A percentile compares a stretch with the other conserved stretches of the same genome.
Conservation (phyloP, 2,888 invertebrate genomes). For the Amblyjoppa proteus region DNA sequence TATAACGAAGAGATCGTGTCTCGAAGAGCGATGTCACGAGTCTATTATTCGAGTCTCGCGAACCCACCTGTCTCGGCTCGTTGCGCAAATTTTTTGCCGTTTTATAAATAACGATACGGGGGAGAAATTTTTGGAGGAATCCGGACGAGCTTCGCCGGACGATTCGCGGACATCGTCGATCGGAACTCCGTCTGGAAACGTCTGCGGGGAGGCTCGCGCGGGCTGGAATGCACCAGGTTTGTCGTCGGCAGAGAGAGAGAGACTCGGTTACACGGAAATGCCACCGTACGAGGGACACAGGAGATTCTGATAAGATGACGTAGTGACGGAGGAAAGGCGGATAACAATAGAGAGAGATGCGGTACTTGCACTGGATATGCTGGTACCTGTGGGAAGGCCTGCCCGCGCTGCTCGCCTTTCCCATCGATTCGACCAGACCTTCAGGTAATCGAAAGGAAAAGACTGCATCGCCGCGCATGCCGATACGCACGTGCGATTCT, state of each 20-base stretch:
- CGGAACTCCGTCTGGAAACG: not conserved
- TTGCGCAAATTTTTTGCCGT: not conserved
- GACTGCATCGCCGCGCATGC: not conserved
- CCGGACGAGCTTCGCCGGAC: not conserved
- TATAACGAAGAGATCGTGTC: not conserved
- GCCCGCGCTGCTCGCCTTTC: conserved; percentile 79
- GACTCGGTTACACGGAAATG: not conserved
- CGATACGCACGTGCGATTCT: not conserved
- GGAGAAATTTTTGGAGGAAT: not conserved
- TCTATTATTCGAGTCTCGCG: not conserved
- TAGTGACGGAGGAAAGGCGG: conserved; percentile 60
- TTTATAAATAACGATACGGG: not conserved
- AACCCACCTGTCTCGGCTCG: conserved; percentile 17
- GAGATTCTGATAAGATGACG: conserved; percentile 26
- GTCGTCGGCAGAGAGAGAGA: not conserved
- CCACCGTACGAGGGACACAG: not conserved
- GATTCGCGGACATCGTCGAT: not conserved
- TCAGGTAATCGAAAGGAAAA: conserved; percentile 64
- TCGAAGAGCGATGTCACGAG: not conserved
- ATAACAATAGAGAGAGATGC: conserved; percentile 74
- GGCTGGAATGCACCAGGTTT: not conserved
- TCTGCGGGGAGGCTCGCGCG: no score
- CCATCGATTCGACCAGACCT: conserved; percentile 74
- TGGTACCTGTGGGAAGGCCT: conserved; percentile 81
- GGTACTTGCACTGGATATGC: conserved; percentile 78